Percentiles rank a stretch among this genome's conserved stretches.
phyloP scores from a whole-genome alignment of 2,888 invertebrate genomes.

The Nyleta sp. region DNA sequence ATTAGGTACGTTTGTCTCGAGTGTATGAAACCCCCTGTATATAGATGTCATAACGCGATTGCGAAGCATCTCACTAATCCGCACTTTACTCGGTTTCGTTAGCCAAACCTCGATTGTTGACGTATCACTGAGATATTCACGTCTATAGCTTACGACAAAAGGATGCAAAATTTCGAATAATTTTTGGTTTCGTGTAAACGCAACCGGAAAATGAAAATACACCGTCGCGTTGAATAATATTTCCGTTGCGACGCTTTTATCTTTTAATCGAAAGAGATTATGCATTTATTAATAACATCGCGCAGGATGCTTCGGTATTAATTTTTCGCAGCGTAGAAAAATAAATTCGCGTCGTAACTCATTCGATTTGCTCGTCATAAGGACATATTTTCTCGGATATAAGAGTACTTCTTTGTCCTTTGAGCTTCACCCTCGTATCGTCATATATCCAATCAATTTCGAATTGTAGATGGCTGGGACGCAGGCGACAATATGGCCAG shows the following conservation, averaged over 20 bases:
- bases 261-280: constrained; percentile 12
- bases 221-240: constrained; percentile 5
- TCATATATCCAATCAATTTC: constrained; percentile 80
- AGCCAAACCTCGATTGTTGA: constrained; percentile 67
- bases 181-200: constrained; percentile 28
- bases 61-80: constrained; percentile 75
- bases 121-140: constrained; percentile 52
- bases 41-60: constrained; percentile 74
- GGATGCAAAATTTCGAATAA: constrained; percentile 21
- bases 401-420: constrained; percentile 75
- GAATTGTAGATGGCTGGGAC: constrained; percentile 67
- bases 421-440: constrained; percentile 73
- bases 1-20: constrained; percentile 71
- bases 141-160: constrained; percentile 39
- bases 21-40: constrained; percentile 69
- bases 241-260: constrained; percentile 6
- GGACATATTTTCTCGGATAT: constrained; percentile 60
- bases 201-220: constrained; percentile 19
- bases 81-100: constrained; percentile 72
- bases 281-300: constrained; percentile 42
- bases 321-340: constrained; percentile 33
- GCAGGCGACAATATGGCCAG: constrained; percentile 73
- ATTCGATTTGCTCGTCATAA: constrained; percentile 57
- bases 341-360: constrained; percentile 51
- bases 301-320: constrained; percentile 29